phyloP scores from a whole-genome alignment of 2,888 invertebrate genomes.

The Spatulosminthurus flaviceps region DNA sequence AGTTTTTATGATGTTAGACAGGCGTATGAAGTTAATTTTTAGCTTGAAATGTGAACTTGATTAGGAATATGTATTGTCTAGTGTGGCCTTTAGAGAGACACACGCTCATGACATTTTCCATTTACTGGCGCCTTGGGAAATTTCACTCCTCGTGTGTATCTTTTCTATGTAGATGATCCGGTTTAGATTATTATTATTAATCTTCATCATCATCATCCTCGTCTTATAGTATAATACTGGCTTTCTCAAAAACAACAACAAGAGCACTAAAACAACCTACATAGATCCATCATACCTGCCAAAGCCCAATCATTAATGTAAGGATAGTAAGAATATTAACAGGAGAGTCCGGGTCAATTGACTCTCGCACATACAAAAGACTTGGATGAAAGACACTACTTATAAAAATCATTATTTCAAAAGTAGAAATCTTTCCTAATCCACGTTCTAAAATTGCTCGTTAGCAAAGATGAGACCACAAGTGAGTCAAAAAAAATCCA shows the following conservation, averaged over 20 bases:
- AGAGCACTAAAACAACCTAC: too few species aligned
- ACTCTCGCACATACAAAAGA: background rate
- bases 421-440: background rate
- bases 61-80: too few species aligned
- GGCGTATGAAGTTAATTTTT: too few species aligned
- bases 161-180: conserved; percentile 2
- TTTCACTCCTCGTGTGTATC: too few species aligned
- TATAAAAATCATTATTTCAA: background rate
- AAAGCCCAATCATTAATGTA: conserved; percentile 22
- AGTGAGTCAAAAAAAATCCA: background rate
- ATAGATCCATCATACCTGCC: conserved; percentile 14
- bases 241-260: background rate
- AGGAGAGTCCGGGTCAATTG: conserved; percentile 29
- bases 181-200: conserved; percentile 9
- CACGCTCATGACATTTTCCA: too few species aligned
- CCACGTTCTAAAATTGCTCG: background rate
- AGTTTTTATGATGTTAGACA: too few species aligned
- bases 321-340: background rate
- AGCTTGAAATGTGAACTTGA: too few species aligned
- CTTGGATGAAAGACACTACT: background rate
- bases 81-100: too few species aligned
- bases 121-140: too few species aligned
- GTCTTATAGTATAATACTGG: too few species aligned
- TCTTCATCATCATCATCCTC: too few species aligned
- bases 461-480: conserved; percentile 1